These are phyloP conservation scores for Acanthosoma haemorrhoidale DNA, from an alignment of 2,888 invertebrate species.

Conservation along the genomic window DNA sequence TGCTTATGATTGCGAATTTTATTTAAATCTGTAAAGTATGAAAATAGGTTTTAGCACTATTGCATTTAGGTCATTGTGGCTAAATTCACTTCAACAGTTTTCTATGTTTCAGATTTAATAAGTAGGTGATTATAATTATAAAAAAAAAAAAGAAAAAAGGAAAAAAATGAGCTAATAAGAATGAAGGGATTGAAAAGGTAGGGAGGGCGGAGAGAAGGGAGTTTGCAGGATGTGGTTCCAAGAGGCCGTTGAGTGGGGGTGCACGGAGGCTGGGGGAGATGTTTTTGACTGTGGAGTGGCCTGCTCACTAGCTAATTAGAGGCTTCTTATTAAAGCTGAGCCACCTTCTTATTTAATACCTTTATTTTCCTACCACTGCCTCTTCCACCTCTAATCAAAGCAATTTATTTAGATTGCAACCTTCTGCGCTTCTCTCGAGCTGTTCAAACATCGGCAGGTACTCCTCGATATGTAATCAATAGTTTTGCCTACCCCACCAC, in stretches of 20 bases:
- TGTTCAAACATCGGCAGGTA: not conserved
- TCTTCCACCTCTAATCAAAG: conserved; percentile 1
- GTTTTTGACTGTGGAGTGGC: conserved; percentile 25
- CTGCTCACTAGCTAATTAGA: conserved; percentile 9
- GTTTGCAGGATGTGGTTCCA: not conserved
- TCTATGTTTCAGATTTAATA: too few species aligned
- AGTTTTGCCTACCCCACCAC: not conserved
- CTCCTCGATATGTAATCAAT: not conserved
- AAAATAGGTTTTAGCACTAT: too few species aligned
- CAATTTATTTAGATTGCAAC: conserved; percentile 2
- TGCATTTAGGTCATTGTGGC: too few species aligned
- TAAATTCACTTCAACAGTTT: too few species aligned
- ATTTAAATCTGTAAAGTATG: too few species aligned
- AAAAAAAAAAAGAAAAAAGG: not conserved
- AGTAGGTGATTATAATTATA: conserved; percentile 9
- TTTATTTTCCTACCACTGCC: not conserved
- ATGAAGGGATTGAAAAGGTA: not conserved
- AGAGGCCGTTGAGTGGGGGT: not conserved
- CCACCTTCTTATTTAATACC: conserved; percentile 24
- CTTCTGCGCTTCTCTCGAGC: not conserved
- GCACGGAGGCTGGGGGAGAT: not conserved
- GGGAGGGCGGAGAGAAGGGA: not conserved
- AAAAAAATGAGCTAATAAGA: conserved; percentile 10
- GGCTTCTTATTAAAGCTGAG: conserved; percentile 7
- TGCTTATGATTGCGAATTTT: too few species aligned